Conservation (phyloP, 2,797 vertebrate genomes). For the Hirundo rustica region DNA sequence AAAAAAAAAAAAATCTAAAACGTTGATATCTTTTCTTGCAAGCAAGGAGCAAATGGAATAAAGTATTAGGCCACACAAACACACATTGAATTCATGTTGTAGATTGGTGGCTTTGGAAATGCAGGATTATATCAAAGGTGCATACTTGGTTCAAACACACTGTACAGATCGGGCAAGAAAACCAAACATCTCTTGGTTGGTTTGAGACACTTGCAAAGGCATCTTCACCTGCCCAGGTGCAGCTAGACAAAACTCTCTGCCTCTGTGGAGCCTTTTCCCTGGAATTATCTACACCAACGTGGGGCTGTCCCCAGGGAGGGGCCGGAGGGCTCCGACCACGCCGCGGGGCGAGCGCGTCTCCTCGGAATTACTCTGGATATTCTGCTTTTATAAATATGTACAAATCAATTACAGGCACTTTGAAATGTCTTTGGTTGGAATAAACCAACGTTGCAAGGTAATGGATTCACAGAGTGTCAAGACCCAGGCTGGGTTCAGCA, state of each 20-base stretch:
- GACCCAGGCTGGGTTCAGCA: constrained; percentile 87
- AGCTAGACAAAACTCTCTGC: constrained; percentile 30
- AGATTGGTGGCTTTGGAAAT: constrained; percentile 71
- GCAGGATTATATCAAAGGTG: constrained; percentile 70
- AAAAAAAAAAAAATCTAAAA: constrained; percentile 31
- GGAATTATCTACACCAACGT: constrained; percentile 59
- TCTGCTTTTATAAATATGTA: constrained; percentile 90
- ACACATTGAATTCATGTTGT: constrained; percentile 55
- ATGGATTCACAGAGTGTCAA: constrained; percentile 87
- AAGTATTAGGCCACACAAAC: constrained; percentile 68
- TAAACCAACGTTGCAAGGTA: constrained; percentile 95
- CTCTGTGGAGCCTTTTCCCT: not conserved
- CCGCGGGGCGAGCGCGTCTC: constrained; percentile 71
- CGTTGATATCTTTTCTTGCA: constrained; percentile 70
- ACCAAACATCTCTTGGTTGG: constrained; percentile 32
- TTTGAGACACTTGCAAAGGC: constrained; percentile 54
- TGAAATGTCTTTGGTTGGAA: constrained; percentile 99
- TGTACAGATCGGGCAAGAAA: constrained; percentile 55
- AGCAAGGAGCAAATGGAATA: constrained; percentile 72
- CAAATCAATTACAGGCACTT: constrained; percentile 99
- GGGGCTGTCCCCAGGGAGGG: constrained; percentile 50
- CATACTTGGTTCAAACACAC: constrained; percentile 66
- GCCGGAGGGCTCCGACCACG: not conserved
- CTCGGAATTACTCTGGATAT: constrained; percentile 75
- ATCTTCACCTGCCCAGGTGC: constrained; percentile 30